Base-by-base conservation (phyloP, 2,113 vertebrate species). In the Podarcis muralis region DNA sequence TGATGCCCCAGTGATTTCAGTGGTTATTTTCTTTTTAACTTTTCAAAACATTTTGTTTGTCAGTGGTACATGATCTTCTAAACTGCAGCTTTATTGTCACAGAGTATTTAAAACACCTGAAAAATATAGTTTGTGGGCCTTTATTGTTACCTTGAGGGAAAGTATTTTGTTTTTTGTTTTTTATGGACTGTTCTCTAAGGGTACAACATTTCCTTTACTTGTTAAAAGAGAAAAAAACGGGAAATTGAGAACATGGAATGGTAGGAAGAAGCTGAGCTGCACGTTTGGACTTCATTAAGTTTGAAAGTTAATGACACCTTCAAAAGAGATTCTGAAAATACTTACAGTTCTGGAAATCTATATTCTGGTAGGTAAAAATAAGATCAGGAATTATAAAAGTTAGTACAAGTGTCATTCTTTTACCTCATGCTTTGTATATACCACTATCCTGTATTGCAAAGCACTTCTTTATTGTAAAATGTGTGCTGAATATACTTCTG, bases 271-370 rank as follows among this genome's bases (percentile, higher is more conserved):
- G 12, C 4, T 82, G 12, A 81, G 85, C 57, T 6, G 83, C 22
- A 77, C 53, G 88, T 82, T 18, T 88, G 23, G 27, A 71, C 86
- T 85, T 90, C 77, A 35, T 80, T 87, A 76, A 37, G 9, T 82
- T 74, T 59, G 53, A 62, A 85, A 15, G 8, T 40, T 27, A 53
- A 20, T 78, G n/a, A 81, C 62, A 48, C 66, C 81, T 86, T 66
- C 43, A 35, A 35, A 81, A 66, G 81, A 48, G 72, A 81, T 75
- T 66, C 27, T 53, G 57, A 74, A 22, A 48, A 76, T 53, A 53
- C 27, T 22, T 40, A 48, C 74, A 53, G 11, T 81, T 43, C 53
- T 30, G 37, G 48, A 66, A 75, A 3, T 11, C 23, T 81, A 48
- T 6, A 66, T 81, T 81, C 23, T 66, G 23, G 32, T 43, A 80